A percentile compares a stretch with the other conserved stretches of the same genome.
These are phyloP conservation scores for Leucopternis melanops DNA, from an alignment of 2,113 vertebrate genomes.

Conservation along the genomic window DNA sequence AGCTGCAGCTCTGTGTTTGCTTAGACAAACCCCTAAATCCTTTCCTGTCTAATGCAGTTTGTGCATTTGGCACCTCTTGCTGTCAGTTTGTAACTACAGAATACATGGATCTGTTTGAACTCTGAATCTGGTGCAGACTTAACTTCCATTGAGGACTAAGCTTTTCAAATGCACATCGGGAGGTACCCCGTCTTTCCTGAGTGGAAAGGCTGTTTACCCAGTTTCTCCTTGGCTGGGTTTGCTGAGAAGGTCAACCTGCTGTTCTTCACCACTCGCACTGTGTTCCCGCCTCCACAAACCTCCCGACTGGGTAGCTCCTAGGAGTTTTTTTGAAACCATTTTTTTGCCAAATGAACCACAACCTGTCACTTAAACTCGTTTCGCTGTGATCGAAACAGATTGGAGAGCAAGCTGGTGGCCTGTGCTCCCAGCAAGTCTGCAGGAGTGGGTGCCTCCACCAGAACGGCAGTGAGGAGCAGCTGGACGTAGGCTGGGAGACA, in stretches of 20 bases:
- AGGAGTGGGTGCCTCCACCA: not conserved
- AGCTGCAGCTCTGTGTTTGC: not conserved
- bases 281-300: not conserved
- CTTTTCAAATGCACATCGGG: rapidly evolving
- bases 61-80: not conserved
- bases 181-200: rapidly evolving
- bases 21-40: not conserved
- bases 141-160: not conserved
- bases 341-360: not conserved
- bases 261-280: not conserved
- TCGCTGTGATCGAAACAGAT: not conserved
- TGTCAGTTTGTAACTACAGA: not conserved
- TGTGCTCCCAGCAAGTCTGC: not conserved
- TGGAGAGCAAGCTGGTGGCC: not conserved
- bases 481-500: not conserved
- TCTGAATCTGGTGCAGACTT: not conserved
- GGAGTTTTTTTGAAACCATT: not conserved
- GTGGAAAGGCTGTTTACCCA: not conserved
- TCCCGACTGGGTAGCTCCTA: not conserved
- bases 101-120: not conserved
- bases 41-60: not conserved
- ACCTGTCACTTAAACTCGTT: not conserved
- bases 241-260: not conserved
- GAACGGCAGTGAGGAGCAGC: not conserved
- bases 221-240: not conserved